phyloP scores from a whole-genome alignment of 2,113 vertebrate species.

The Hymenochirus boettgeri region DNA sequence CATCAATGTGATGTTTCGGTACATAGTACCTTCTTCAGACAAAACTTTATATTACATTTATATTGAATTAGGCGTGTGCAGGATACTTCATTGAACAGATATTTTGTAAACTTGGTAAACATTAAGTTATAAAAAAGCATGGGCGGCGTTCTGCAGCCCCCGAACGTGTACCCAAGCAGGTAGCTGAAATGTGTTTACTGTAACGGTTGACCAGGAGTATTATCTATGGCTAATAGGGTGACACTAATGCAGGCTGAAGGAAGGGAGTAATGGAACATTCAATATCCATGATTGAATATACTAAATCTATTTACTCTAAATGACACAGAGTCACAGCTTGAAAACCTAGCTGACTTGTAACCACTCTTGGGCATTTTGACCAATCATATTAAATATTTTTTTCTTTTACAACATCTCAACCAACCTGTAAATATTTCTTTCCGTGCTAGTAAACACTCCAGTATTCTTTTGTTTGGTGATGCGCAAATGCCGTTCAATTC shows the following conservation, averaged over 20 bases:
- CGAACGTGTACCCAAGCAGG: too few relatives aligned
- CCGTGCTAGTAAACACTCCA: neutral
- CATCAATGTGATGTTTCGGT: too few relatives aligned
- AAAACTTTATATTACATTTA: too few relatives aligned
- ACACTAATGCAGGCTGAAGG: slow-evolving; percentile 8
- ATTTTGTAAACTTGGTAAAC: too few relatives aligned
- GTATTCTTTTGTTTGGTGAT: too few relatives aligned
- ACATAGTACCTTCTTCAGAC: too few relatives aligned
- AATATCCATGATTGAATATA: neutral
- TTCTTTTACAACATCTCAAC: too few relatives aligned
- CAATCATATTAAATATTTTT: neutral
- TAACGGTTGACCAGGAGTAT: neutral
- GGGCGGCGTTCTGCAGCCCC: too few relatives aligned
- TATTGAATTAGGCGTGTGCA: too few relatives aligned
- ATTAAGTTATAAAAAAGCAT: too few relatives aligned
- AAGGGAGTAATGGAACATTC: neutral
- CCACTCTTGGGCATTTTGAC: neutral
- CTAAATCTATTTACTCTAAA: slow-evolving; percentile 2
- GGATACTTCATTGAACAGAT: too few relatives aligned
- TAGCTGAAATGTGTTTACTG: slow-evolving; percentile 1
- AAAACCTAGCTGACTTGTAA: neutral
- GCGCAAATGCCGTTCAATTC: too few relatives aligned
- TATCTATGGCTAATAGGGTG: neutral
- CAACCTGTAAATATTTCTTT: neutral
- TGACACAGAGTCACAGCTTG: neutral